Evolutionary conservation across 2,888 invertebrate genomes (phyloP), one percentile per base, ranked within the genome.

Genomic region (Hirudinaria manillensis): DNA sequence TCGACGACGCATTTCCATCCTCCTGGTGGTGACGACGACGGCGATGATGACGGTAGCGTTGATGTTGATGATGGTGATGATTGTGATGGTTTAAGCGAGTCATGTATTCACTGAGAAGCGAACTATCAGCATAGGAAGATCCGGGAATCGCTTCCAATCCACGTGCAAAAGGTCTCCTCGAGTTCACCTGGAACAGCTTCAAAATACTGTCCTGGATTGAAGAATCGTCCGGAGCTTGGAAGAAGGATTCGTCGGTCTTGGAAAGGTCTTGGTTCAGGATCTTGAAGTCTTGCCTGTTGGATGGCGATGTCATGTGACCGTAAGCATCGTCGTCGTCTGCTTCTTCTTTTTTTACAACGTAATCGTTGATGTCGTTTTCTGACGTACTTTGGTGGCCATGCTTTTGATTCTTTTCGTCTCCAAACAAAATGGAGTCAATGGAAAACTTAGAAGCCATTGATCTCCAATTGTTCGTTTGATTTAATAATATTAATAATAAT

Each of bases 41-140:
- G 19, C 10, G 6, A 61, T 61, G 61, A 29, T 61, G 24, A 16
- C 13, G 24, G 6, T 16, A n/a, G n/a, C n/a, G 61, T 6, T 29
- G 61, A 3, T 61, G 61, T 1, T n/a, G 61, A 1, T 29, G 61
- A 3, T 61, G 61, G 1, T 61, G 61, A 2, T 61, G 61, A 4
- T 29, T 16, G n/a, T 61, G 61, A 61, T 61, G 61, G 10, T n/a
- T 61, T 19, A 27, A 61, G 29, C 24, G 61, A 16, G 29, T 27
- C 6, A 61, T 61, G 61, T 45, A 61, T 21, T 61, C 61, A n/a
- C 10, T 61, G 61, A 61, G n/a, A 61, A 61, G 24, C 21, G 61
- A 61, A 10, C 10, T 45, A 16, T 45, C 45, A 10, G 16, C 45
- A 16, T 10, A 10, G 10, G 45, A 45, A 45, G 13, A 45, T 7